phyloP scores from a whole-genome alignment of 2,797 vertebrate genomes.

The Catostomus latipinnis region DNA sequence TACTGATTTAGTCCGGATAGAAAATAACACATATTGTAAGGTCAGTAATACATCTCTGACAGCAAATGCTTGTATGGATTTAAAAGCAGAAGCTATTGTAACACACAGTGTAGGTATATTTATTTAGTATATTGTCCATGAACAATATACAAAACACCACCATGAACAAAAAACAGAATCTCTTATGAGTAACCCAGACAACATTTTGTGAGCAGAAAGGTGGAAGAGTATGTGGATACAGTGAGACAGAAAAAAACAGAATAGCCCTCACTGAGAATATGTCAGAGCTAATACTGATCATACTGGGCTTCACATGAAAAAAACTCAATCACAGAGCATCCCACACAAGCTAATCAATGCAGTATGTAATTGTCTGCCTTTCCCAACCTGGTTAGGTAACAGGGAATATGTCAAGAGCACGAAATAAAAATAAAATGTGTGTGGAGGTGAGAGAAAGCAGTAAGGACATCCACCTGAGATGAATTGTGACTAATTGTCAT shows the following conservation, averaged over 20 bases:
- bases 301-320: background rate
- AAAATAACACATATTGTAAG: background rate
- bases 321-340: background rate
- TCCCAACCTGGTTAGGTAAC: conserved; percentile 8
- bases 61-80: background rate
- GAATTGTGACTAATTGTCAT: no score
- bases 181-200: background rate
- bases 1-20: background rate
- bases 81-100: background rate
- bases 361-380: conserved; percentile 10
- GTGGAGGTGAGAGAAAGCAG: no score
- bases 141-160: no score
- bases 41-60: conserved; percentile 20
- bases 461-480: no score
- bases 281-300: background rate
- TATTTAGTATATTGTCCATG: background rate
- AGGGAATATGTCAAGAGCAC: background rate
- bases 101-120: background rate
- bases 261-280: conserved; percentile 8
- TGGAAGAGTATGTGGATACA: background rate
- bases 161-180: background rate
- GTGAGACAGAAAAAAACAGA: background rate
- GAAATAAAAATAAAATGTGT: conserved; percentile 16
- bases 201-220: background rate
- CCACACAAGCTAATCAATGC: conserved; percentile 21